Percentiles rank a stretch among this genome's conserved stretches.
Conservation (phyloP, 2,797 vertebrate species). For the Lophotriccus pileatus region DNA sequence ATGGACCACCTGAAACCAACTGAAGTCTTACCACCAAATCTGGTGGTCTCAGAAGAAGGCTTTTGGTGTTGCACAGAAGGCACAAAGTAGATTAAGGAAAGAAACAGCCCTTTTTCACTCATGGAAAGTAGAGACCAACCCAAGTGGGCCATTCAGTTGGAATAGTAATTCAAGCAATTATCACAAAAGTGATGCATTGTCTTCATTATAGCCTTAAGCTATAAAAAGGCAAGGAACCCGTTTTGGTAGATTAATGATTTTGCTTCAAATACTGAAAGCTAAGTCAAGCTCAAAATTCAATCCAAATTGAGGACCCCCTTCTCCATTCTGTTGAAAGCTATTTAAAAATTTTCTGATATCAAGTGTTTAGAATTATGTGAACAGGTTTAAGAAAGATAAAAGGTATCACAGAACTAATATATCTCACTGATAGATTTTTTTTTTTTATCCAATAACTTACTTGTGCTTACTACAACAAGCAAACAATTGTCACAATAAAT, state of each 20-base stretch:
- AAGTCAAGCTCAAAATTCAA: slow-evolving; percentile 67
- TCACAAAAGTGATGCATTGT: slow-evolving; percentile 75
- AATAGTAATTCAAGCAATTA: slow-evolving; percentile 79
- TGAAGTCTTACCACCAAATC: background rate
- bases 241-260: slow-evolving; percentile 72
- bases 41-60: background rate
- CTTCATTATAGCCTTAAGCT: slow-evolving; percentile 76
- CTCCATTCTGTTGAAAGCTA: slow-evolving; percentile 45
- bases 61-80: background rate
- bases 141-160: slow-evolving; percentile 63
- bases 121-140: slow-evolving; percentile 56
- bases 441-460: background rate
- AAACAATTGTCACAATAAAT: background rate
- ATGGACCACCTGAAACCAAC: background rate
- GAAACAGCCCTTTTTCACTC: slow-evolving; percentile 54
- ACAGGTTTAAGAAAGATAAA: background rate
- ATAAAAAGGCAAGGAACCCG: slow-evolving; percentile 69
- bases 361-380: background rate
- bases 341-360: background rate
- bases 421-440: background rate
- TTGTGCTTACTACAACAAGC: background rate
- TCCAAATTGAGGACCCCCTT: background rate
- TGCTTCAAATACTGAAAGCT: slow-evolving; percentile 69
- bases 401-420: background rate
- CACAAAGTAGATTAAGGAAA: slow-evolving; percentile 39